Conservation (phyloP, 2,113 vertebrate genomes). For the Neogobius melanostomus region DNA sequence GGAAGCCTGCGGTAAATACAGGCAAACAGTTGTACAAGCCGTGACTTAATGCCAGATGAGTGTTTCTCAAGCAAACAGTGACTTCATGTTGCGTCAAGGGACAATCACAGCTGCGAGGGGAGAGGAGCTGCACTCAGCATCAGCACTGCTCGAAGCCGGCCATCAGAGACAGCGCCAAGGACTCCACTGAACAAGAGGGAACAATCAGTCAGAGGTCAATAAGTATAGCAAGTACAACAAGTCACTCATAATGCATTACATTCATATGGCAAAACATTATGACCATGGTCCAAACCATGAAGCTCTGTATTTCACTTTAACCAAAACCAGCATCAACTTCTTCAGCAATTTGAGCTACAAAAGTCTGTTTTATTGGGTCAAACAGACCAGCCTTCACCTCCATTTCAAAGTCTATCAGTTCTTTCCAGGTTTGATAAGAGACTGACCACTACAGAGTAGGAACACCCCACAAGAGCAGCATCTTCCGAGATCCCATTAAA, state of each 20-base stretch:
- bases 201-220: neutral
- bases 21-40: neutral
- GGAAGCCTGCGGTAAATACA: neutral
- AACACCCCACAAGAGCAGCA: too few species aligned
- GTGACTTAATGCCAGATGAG: neutral
- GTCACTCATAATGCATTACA: neutral
- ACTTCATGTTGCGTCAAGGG: slow-evolving; percentile 14
- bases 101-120: slow-evolving; percentile 26
- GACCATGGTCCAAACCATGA: neutral
- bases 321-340: too few species aligned
- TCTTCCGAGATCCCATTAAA: too few species aligned
- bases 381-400: too few species aligned
- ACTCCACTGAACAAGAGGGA: slow-evolving; percentile 85
- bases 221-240: neutral
- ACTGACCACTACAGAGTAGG: too few species aligned
- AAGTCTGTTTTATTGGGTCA: too few species aligned
- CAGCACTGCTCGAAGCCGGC: slow-evolving; percentile 94
- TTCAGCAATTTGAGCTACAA: too few species aligned
- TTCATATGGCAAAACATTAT: neutral
- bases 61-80: neutral
- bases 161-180: slow-evolving; percentile 93
- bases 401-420: too few species aligned
- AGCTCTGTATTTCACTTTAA: too few species aligned
- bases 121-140: slow-evolving; percentile 17
- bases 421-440: too few species aligned